Base-by-base conservation (phyloP, 2,888 invertebrate species). In the Anthoptus insignis region DNA sequence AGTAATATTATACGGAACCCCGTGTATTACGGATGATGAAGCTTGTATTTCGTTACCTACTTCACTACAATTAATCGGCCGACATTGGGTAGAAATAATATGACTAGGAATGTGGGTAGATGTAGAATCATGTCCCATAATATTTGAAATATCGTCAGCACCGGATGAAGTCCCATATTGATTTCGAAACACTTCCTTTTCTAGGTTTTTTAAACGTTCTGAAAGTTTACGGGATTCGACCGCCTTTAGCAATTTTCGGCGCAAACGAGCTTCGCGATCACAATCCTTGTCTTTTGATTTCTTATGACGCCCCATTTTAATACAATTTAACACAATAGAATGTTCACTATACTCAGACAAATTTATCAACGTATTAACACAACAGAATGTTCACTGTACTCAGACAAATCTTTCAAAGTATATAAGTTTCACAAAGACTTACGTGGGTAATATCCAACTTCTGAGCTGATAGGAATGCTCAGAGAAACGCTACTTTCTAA, bases 221-320 rank as follows among this genome's bases (percentile, higher is more conserved):
- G 19, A 8, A 19, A 42, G 11, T 42, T 11, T 42, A 19, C 42
- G 42, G 9, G 19, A 4, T 42, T 42, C 42, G 9, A 42, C 19
- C 42, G 19, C 42, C 19, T 42, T 42, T 6, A 42, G n/a, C n/a
- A 42, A 42, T 19, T 42, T 42, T 2, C 42, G 42, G 11, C 42
- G 42, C n/a, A 42, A 19, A 19, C 42, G 42, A 42, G 42, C 9
- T 19, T 42, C 42, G 19, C 42, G 42, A 42, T 42, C 42, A 42
- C 19, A 2, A 42, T 42, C 9, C 4, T 19, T 42, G 11, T 19
- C 3, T 19, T 42, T 19, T 19, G 19, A 19, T 19, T 19, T 42
- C 19, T 42, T 42, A 9, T 19, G 42, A 42, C 42, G 42, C 8
- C 42, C 42, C 42, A 42, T 42, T 19, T 9, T 34, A 7, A 8